Base-by-base conservation (phyloP, 2,113 vertebrate species). In the Gnathonemus longibarbis region DNA sequence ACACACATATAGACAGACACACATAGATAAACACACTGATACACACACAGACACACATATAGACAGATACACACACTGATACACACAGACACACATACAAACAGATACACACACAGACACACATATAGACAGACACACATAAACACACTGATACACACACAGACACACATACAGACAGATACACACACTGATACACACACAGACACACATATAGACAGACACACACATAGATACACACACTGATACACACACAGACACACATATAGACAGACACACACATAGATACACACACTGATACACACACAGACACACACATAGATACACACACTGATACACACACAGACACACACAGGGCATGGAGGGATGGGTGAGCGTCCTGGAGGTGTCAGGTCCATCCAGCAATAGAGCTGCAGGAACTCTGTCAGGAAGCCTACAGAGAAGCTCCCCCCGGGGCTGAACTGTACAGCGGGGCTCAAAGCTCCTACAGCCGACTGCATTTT, bases 231-330 rank as follows among this genome's bases (percentile, higher is more conserved):
- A 83, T 48, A 77, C 84, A 89, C 52, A 42, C 10, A 35, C 13
- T n/a, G 49, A 50, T 50, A 50, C 49, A 94, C 93, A 93, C 91
- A 91, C 91, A 84, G 50, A 84, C 50, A 80, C 58, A 92, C 84
- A 50, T 3, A 66, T 13, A 35, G 19, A 83, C 13, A 50, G 13
- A 45, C 52, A 42, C n/a, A 50, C 39, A 50, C 2, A 3, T 3
- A 13, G 49, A 50, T 50, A 50, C 11, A 94, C 93, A 93, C 91
- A 90, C 13, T 13, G 9, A 50, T 50, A 49, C 48, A 13, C 10
- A 50, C 62, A 35, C 35, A 35, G 35, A 35, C 35, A 35, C 39
- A 39, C 39, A 39, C 3, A 39, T 39, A 39, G 39, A 90, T 15
- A 50, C 35, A 53, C 39, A 39, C 39, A 39, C 39, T 39, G 27